Base-by-base conservation (phyloP, 2,113 vertebrate species). In the Kryptolebias marmoratus region DNA sequence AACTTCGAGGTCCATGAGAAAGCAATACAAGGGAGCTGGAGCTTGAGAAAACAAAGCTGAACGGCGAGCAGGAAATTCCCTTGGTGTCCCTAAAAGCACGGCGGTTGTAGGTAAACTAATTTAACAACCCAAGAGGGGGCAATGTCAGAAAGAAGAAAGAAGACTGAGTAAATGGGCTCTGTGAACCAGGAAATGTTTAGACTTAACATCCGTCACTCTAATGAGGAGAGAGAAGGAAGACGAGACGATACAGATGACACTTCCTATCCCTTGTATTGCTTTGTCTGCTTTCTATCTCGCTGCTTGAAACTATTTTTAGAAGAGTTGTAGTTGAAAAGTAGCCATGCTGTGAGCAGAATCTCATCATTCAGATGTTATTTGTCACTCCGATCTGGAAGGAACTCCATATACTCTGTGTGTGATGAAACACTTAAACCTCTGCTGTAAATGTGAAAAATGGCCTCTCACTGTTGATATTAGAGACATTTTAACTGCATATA, bases 391-490 rank as follows among this genome's bases (percentile, higher is more conserved):
- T 69, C 77, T 76, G 55, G 54, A 67, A 77, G 50, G 75, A 45
- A 31, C 52, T 63, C 70, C 45, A 31, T 59, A 55, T 68, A 45
- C 61, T 82, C 52, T 83, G 78, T 79, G 64, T 83, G 74, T 73
- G 42, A 75, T 12, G 45, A 75, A 18, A 65, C 68, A 31, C 53
- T 72, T 18, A 55, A 73, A 67, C 72, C 81, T 81, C 73, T 70
- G 59, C 77, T 85, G 85, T 91, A 75, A 75, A 80, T 89, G 87
- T 90, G 82, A 88, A 88, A 54, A 86, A 91, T 79, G 91, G 92
- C 92, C 91, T 65, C 81, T 89, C 89, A 90, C 92, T 94, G 92
- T 93, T 91, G 80, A 89, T 86, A 80, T 81, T 70, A 36, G 79
- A 68, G 52, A 71, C 76, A 78, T 86, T 84, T 81, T 79, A 66